Percentiles rank a stretch among this genome's conserved stretches.
These are phyloP conservation scores for Bufotes viridis DNA, from an alignment of 2,797 vertebrate species.

Conservation along the genomic window DNA sequence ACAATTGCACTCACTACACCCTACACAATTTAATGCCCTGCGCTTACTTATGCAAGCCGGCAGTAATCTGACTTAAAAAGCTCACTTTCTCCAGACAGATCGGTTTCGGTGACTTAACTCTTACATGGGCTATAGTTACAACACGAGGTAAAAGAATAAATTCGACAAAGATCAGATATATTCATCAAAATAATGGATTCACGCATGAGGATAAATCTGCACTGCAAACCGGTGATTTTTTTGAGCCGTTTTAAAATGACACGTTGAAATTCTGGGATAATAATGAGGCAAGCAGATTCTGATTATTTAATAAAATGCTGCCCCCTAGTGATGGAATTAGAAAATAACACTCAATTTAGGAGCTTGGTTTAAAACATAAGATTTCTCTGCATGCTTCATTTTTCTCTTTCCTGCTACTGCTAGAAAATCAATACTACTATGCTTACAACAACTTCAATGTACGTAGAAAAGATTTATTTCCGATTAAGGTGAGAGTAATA, in stretches of 20 bases:
- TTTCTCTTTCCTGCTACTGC: conserved; percentile 7
- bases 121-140: neutral
- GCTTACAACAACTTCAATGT: conserved; percentile 14
- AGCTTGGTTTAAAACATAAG: neutral
- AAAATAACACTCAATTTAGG: conserved; percentile 14
- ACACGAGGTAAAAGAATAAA: neutral
- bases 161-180: neutral
- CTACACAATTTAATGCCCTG: neutral
- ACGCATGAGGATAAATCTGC: conserved; percentile 27
- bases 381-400: conserved; percentile 14
- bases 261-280: conserved; percentile 35
- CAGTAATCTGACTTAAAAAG: neutral
- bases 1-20: neutral
- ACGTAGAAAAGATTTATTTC: conserved; percentile 2
- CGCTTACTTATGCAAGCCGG: neutral
- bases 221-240: conserved; percentile 23
- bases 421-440: conserved; percentile 24
- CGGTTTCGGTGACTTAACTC: neutral
- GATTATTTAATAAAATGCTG: conserved; percentile 43
- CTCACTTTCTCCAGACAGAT: neutral
- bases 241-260: conserved; percentile 24
- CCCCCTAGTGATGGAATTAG: conserved; percentile 47
- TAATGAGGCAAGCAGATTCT: conserved; percentile 19
- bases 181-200: neutral
- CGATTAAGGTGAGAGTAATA: conserved; percentile 1